A percentile compares a stretch with the other conserved stretches of the same genome.
These are phyloP conservation scores for Liolophura sinensis DNA, from an alignment of 1,140 invertebrate species.

Conservation along the genomic window DNA sequence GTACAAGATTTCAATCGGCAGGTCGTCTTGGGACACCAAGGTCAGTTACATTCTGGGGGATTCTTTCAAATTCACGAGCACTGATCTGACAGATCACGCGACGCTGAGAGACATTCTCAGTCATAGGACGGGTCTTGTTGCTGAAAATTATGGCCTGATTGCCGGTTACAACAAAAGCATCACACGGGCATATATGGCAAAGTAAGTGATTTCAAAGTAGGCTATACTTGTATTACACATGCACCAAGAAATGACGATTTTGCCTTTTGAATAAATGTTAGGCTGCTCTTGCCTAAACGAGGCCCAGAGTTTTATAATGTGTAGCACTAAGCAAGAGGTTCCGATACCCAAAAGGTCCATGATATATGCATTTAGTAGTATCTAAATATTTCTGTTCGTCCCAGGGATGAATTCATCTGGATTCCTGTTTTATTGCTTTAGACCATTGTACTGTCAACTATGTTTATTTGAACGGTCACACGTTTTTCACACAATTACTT, in stretches of 20 bases:
- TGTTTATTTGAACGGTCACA: too few relatives aligned
- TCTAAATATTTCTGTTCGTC: too few relatives aligned
- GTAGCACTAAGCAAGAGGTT: too few relatives aligned
- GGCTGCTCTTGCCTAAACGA: not conserved
- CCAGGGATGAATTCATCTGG: too few relatives aligned
- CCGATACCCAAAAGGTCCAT: too few relatives aligned
- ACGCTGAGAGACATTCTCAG: slow-evolving; percentile 29
- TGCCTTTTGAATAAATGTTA: not conserved
- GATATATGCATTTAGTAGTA: too few relatives aligned
- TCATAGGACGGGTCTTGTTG: slow-evolving; percentile 24
- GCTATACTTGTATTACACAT: not conserved
- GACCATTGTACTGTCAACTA: too few relatives aligned
- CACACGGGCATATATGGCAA: slow-evolving; percentile 66
- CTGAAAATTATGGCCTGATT: slow-evolving; percentile 13
- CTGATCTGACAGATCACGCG: slow-evolving; percentile 15
- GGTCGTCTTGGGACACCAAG: slow-evolving; percentile 65
- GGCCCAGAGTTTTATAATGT: not conserved
- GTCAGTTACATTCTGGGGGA: slow-evolving; percentile 22
- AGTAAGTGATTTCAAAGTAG: slow-evolving; percentile 34
- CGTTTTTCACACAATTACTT: too few relatives aligned
- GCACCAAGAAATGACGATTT: not conserved
- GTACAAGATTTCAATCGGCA: slow-evolving; percentile 42
- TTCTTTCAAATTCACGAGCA: slow-evolving; percentile 21
- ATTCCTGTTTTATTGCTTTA: too few relatives aligned
- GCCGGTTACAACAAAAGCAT: slow-evolving; percentile 56